Conservation (phyloP, 2,113 vertebrate genomes). For the Cryptomyrus ogoouensis region DNA sequence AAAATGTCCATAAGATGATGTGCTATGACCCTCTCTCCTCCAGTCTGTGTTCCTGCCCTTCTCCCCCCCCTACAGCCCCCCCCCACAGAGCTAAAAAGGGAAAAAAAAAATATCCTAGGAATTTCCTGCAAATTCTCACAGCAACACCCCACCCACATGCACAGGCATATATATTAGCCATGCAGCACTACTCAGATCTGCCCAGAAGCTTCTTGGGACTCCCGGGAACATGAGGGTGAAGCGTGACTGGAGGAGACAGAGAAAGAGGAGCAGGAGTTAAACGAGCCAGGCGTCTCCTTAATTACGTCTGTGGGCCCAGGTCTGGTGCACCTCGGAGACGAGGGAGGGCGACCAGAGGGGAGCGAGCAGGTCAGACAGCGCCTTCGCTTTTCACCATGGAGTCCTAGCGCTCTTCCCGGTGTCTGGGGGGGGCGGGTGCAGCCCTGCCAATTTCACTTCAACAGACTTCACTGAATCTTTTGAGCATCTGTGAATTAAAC, state of each 20-base stretch:
- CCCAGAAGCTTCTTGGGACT: background rate
- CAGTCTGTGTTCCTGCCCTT: background rate
- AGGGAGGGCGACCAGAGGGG: background rate
- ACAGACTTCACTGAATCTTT: background rate
- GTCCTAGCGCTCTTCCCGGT: background rate
- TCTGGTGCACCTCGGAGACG: background rate
- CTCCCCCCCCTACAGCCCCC: background rate
- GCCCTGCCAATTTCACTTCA: background rate
- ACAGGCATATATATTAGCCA: background rate
- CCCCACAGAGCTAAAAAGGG: background rate
- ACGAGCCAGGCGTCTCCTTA: background rate
- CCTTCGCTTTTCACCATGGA: background rate
- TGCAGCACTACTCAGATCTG: background rate
- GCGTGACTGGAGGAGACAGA: background rate
- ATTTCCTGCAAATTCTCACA: background rate
- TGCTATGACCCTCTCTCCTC: background rate
- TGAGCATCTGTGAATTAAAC: background rate
- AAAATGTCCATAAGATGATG: background rate
- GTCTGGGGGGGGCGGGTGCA: background rate
- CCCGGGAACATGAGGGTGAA: background rate
- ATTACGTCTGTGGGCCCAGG: background rate
- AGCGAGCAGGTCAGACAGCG: background rate
- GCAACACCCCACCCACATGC: background rate
- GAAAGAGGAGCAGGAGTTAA: background rate
- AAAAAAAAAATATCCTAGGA: background rate